Evolutionary conservation across 2,113 vertebrate species (phyloP).

Genomic region (Phaethon lepturus): DNA sequence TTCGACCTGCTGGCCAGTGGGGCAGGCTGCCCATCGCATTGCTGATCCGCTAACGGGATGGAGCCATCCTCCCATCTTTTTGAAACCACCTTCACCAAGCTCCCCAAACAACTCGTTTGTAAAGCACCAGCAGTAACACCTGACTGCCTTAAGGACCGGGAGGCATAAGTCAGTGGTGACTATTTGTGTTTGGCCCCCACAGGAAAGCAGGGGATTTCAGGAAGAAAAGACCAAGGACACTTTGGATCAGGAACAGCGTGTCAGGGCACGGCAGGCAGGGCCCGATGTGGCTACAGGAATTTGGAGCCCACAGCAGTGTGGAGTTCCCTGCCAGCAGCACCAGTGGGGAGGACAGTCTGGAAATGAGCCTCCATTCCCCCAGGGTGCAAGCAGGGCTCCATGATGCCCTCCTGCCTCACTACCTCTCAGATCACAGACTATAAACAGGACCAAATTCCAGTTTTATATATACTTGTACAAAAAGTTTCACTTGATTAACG

Average conservation of each 20-base stretch:
- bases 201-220: neutral
- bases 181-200: neutral
- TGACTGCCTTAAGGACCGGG: neutral
- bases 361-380: neutral
- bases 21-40: neutral
- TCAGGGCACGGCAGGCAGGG: neutral
- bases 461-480: neutral
- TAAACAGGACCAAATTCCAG: neutral
- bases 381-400: neutral
- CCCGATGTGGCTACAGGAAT: neutral
- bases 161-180: rapidly evolving
- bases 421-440: neutral
- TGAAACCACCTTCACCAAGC: neutral
- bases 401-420: neutral
- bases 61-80: neutral
- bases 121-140: neutral
- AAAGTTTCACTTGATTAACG: neutral
- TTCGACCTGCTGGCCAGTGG: neutral
- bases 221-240: neutral
- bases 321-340: neutral
- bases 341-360: neutral
- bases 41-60: neutral
- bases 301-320: neutral
- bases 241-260: neutral
- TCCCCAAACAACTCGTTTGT: neutral